Conservation (phyloP, 2,888 invertebrate genomes). For the Dynastes grantii region DNA sequence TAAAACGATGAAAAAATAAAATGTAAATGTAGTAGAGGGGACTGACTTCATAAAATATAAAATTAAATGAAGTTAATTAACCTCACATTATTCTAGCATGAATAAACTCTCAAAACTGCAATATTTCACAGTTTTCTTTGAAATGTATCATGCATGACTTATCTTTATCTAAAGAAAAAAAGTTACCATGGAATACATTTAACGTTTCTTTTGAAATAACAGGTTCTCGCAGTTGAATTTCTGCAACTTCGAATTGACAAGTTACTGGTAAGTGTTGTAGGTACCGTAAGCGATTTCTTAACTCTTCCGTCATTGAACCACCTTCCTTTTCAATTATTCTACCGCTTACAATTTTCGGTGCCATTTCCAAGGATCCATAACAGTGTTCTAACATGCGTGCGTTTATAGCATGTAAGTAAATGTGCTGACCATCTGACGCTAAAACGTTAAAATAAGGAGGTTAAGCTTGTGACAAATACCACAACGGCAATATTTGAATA, state of each 20-base stretch:
- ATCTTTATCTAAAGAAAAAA: constrained; percentile 32
- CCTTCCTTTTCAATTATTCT: constrained; percentile 91
- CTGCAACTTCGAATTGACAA: constrained; percentile 92
- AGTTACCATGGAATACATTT: constrained; percentile 79
- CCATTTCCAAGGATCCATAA: constrained; percentile 86
- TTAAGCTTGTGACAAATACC: too few relatives aligned
- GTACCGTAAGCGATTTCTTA: constrained; percentile 83
- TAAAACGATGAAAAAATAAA: constrained; percentile 15
- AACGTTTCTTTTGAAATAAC: constrained; percentile 80
- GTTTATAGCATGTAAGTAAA: constrained; percentile 93
- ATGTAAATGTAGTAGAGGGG: constrained; percentile 59
- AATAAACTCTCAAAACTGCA: constrained; percentile 51
- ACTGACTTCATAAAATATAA: constrained; percentile 65
- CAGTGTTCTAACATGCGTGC: constrained; percentile 90
- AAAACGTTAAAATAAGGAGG: constrained; percentile 50
- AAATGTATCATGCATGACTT: constrained; percentile 43
- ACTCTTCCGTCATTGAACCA: constrained; percentile 87
- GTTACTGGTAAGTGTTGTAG: constrained; percentile 91
- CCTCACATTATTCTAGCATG: constrained; percentile 65
- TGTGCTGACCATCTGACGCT: constrained; percentile 93
- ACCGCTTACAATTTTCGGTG: constrained; percentile 83
- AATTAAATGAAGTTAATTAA: constrained; percentile 65
- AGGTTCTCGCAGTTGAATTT: constrained; percentile 85
- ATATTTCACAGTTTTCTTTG: constrained; percentile 30
- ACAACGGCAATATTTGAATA: too few relatives aligned